Base-by-base conservation (phyloP, 2,113 vertebrate genomes). In the Poicephalus gulielmi region DNA sequence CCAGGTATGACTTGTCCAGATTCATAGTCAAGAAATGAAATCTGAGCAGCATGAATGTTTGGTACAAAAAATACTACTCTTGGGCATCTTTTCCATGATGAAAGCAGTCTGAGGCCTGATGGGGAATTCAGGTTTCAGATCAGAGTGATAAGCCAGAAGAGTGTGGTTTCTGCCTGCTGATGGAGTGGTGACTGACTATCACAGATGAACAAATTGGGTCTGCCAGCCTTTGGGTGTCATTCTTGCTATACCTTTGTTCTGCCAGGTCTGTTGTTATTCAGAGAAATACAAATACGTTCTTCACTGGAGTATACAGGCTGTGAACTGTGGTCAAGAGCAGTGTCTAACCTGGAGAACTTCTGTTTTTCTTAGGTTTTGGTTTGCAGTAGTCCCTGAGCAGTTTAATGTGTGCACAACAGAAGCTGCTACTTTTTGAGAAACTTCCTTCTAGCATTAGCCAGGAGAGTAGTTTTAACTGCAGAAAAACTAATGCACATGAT, bases 1-100 rank as follows among this genome's bases (percentile, higher is more conserved):
- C 95, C 95, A 98, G 98, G 98, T 99, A 97, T 17, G 88, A 20
- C 16, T 41, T 1, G 5, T n/a, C 37, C 53, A 44, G 19, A 27
- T 76, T 63, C 10, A 11, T 23, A 28, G 41, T 31, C 50, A 39
- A 49, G 70, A 62, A 55, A 53, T 64, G 14, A 47, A 71, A 37
- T 15, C 55, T 39, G 49, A 53, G 14, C 17, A 20, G 28, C 43
- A 10, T 46, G 31, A 81, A 43, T 76, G 47, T 81, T n/a, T 76
- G 50, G 28, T 46, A 47, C 18, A 30, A 52, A 67, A 67, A 50
- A 3, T 50, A 62, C 35, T 41, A 12, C 33, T 67, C 25, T 57
- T 44, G 52, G 22, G 6, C 43, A 31, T 60, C 27, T 71, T 86
- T 77, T 50, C 53, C 9, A 17, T 67, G 59, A 37, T 35, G 76